Evolutionary conservation across 1,140 invertebrate genomes (phyloP), one percentile per base, ranked within the genome.

Genomic region (Catajapyx aquilonaris): DNA sequence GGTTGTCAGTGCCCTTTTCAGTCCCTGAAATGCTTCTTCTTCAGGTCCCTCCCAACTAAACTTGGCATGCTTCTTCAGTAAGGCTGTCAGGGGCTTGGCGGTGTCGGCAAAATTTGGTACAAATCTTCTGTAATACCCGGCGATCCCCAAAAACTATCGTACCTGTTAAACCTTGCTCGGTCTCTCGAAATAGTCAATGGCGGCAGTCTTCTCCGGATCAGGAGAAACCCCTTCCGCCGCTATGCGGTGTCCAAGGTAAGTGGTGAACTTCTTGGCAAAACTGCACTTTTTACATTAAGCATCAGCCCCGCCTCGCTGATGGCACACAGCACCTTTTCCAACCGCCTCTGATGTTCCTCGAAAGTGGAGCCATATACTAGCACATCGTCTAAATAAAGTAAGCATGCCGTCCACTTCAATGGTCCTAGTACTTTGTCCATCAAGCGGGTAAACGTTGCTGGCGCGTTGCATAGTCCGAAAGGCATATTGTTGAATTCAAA

Each of bases 91-190:
- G 4, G 41, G 41, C 5, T 22, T 15, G 1, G 31, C 19, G 2
- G 22, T 31, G 2, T 35, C 38, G 2, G 41, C 20, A 4, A 43
- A 16, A 16, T 32, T 17, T 21, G 32, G 38, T 5, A 43, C 20
- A 31, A 40, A 40, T 25, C 20, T 35, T 17, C 41, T 30, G 5
- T 36, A 16, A 16, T 40, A 31, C 13, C 36, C 37, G 1, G 19
- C 25, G n/a, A 51, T 41, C 31, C 50, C 48, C 3, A 56, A 23
- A 38, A 57, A 57, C 13, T 31, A 17, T 37, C 45, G 19, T 1
- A 57, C 21, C 19, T 49, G 37, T 17, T 46, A 46, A 0, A 47
- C 18, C 20, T 44, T 51, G 10, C 2, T 43, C 15, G 54, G 52
- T 11, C 31, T 39, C 10, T 48, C 51, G 41, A 45, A 52, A 5